Evolutionary conservation across 2,113 vertebrate genomes (phyloP).

Genomic region (Setophaga coronata): DNA sequence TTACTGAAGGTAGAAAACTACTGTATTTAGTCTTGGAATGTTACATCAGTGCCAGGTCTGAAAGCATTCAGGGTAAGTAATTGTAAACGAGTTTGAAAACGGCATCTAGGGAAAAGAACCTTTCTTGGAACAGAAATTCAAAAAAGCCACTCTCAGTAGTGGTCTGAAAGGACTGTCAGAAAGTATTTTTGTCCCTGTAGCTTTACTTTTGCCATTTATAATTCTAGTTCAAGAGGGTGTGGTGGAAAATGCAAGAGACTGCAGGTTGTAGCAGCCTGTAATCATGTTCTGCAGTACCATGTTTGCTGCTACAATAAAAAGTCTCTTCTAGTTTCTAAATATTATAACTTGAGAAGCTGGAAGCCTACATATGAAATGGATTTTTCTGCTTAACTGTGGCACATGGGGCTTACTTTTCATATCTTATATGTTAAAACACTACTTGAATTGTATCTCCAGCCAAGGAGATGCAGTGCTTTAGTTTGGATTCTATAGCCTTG

Average conservation of each 20-base stretch:
- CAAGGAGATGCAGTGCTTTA: neutral
- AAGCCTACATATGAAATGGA: neutral
- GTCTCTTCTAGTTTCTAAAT: constrained; percentile 15
- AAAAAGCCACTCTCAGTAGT: neutral
- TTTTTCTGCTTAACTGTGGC: neutral
- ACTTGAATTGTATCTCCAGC: neutral
- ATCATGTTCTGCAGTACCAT: neutral
- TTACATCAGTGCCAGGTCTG: neutral
- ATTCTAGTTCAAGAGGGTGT: constrained; percentile 23
- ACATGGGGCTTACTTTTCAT: neutral
- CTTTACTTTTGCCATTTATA: neutral
- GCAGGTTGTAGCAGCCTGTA: constrained; percentile 12
- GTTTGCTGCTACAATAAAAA: neutral
- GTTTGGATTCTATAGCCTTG: neutral
- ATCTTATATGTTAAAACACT: neutral
- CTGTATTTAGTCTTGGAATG: neutral
- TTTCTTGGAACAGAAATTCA: neutral
- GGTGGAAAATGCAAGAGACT: constrained; percentile 27
- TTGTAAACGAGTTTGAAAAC: neutral
- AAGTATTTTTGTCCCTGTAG: neutral
- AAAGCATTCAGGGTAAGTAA: neutral
- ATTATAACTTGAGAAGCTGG: neutral
- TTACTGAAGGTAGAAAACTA: neutral
- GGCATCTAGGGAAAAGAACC: neutral
- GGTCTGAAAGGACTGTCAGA: neutral